Conservation (phyloP, 2,888 invertebrate genomes). For the Thera obeliscata region DNA sequence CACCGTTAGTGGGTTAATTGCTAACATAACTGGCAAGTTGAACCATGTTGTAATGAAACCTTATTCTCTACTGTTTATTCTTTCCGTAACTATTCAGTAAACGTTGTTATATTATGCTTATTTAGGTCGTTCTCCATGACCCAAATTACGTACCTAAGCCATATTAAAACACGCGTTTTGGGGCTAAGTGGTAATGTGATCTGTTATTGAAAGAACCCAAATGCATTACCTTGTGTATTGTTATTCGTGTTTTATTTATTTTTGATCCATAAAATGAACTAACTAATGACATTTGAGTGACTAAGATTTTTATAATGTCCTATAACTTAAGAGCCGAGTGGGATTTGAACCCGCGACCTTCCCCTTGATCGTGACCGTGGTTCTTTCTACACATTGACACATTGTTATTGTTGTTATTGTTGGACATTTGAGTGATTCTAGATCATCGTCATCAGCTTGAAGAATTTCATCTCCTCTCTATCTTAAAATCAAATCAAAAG, state of each 20-base stretch:
- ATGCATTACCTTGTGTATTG: background rate
- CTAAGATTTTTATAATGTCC: too few relatives aligned
- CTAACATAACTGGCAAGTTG: background rate
- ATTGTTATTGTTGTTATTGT: too few relatives aligned
- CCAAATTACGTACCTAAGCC: background rate
- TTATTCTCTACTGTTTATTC: background rate
- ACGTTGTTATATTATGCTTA: background rate
- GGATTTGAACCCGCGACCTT: too few relatives aligned
- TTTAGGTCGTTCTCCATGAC: background rate
- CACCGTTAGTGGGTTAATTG: background rate
- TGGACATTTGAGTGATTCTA: too few relatives aligned
- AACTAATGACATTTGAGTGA: too few relatives aligned
- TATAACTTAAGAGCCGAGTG: too few relatives aligned
- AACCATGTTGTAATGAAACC: background rate
- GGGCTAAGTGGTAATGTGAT: background rate
- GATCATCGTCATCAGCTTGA: too few relatives aligned
- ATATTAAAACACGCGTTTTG: background rate
- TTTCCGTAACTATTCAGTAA: background rate
- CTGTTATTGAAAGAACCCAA: background rate
- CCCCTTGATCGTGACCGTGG: too few relatives aligned
- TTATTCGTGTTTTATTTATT: background rate
- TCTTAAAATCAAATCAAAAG: too few relatives aligned
- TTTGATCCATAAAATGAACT: too few relatives aligned
- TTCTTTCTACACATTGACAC: too few relatives aligned
- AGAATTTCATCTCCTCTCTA: too few relatives aligned